phyloP scores from a whole-genome alignment of 2,113 vertebrate species.

The Neogobius melanostomus region DNA sequence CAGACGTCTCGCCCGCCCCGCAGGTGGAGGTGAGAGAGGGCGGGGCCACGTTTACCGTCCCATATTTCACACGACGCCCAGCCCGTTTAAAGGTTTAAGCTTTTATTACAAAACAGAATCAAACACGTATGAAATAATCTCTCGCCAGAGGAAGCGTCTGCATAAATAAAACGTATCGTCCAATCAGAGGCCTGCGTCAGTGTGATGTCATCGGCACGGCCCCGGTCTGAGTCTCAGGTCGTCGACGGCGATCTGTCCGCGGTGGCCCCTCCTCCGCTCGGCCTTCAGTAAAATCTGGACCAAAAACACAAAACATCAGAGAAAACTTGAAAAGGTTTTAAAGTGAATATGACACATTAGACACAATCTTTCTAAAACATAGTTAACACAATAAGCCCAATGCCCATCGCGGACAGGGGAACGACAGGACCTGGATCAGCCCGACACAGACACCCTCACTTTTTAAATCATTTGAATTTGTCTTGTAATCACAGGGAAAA shows the following conservation, averaged over 20 bases:
- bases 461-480: no score
- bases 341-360: no score
- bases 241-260: slow-evolving; percentile 56
- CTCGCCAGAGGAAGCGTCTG: no score
- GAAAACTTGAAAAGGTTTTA: no score
- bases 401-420: no score
- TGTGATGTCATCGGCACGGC: slow-evolving; percentile 49
- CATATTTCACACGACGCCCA: no score
- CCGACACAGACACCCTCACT: no score
- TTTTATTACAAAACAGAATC: background rate
- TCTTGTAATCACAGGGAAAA: no score
- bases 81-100: background rate
- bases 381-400: no score
- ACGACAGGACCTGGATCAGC: no score
- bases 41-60: background rate
- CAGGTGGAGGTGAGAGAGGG: background rate
- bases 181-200: background rate
- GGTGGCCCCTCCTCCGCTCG: slow-evolving; percentile 32
- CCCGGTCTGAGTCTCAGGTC: slow-evolving; percentile 53
- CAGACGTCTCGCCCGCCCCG: background rate
- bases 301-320: no score
- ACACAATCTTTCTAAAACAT: no score
- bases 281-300: slow-evolving; percentile 60
- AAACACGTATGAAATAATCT: background rate
- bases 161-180: background rate